Conservation (phyloP, 2,888 invertebrate species). For the Oligia fasciuncula region DNA sequence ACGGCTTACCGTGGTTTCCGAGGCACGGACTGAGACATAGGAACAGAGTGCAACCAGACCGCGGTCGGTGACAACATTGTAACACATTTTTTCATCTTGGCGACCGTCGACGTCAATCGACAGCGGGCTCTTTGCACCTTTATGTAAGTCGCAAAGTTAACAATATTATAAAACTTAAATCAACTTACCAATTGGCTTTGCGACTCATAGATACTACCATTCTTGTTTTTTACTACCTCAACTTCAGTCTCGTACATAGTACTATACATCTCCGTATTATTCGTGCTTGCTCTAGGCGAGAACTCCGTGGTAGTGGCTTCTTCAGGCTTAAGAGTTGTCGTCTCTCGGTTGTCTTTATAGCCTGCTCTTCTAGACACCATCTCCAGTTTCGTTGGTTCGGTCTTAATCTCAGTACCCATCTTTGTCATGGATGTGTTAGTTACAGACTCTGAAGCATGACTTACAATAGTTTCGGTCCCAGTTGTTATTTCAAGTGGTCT, state of each 20-base stretch:
- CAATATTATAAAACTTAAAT: constrained; percentile 4
- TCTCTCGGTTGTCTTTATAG: constrained; percentile 78
- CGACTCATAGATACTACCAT: constrained; percentile 67
- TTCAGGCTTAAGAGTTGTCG: constrained; percentile 56
- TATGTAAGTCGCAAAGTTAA: background rate
- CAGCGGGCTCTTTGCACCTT: background rate
- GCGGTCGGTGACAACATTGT: background rate
- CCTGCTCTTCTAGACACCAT: constrained; percentile 81
- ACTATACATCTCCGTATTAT: constrained; percentile 59
- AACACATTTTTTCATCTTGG: background rate
- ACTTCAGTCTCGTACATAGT: constrained; percentile 66
- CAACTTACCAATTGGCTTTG: constrained; percentile 81
- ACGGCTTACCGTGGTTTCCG: background rate
- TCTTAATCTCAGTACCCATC: constrained; percentile 15
- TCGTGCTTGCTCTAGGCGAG: constrained; percentile 29
- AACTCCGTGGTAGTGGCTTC: constrained; percentile 39
- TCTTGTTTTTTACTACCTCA: constrained; percentile 66
- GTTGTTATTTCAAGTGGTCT: constrained; percentile 7
- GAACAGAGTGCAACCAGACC: background rate
- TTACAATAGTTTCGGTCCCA: constrained; percentile 28
- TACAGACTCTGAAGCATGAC: constrained; percentile 16
- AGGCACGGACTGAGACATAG: background rate
- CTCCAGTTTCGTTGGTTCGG: constrained; percentile 58
- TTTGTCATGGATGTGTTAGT: constrained; percentile 23
- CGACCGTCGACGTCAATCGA: background rate